Evolutionary conservation across 2,888 invertebrate genomes (phyloP).

Genomic region (Allophyes oxyacanthae): DNA sequence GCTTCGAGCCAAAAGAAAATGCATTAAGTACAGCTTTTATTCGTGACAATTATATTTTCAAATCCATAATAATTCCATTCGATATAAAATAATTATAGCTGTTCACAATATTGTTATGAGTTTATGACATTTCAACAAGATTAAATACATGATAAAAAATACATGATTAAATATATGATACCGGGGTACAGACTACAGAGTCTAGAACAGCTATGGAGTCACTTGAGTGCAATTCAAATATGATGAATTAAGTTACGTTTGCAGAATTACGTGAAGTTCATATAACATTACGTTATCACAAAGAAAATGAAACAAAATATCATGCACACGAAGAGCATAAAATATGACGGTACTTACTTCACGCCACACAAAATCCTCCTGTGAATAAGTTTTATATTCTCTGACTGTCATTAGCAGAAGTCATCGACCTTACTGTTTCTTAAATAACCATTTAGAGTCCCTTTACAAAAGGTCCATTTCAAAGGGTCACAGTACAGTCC

Average conservation of each 20-base stretch:
- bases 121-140: too few relatives aligned
- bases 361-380: slow-evolving; percentile 41
- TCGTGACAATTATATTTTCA: neutral
- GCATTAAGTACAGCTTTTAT: neutral
- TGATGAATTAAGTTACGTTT: too few relatives aligned
- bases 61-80: too few relatives aligned
- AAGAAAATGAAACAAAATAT: slow-evolving; percentile 6
- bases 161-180: too few relatives aligned
- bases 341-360: slow-evolving; percentile 37
- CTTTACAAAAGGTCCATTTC: slow-evolving; percentile 70
- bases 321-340: slow-evolving; percentile 19
- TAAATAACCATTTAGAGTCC: slow-evolving; percentile 66
- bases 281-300: neutral
- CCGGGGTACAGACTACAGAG: too few relatives aligned
- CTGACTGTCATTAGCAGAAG: slow-evolving; percentile 62
- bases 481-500: slow-evolving; percentile 75
- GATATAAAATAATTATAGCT: too few relatives aligned
- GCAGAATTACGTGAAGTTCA: slow-evolving; percentile 5
- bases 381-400: slow-evolving; percentile 53
- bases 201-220: too few relatives aligned
- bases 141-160: too few relatives aligned
- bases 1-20: neutral
- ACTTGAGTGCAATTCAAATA: too few relatives aligned
- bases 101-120: too few relatives aligned
- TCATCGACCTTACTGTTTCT: slow-evolving; percentile 70